These are phyloP conservation scores for Alviniconcha strummeri DNA, from an alignment of 2,888 invertebrate species.

Conservation along the genomic window DNA sequence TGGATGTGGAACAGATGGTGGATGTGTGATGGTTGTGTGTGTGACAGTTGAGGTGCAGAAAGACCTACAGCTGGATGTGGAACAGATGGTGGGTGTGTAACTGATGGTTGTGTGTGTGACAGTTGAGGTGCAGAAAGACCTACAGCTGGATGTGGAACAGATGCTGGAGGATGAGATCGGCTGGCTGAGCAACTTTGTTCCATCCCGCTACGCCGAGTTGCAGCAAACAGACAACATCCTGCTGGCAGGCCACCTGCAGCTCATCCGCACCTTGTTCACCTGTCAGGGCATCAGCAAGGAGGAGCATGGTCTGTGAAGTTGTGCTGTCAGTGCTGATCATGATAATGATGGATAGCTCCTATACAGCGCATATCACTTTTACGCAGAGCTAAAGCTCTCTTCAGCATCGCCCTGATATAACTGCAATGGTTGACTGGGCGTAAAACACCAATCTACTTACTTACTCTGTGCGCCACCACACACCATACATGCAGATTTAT, in stretches of 20 bases:
- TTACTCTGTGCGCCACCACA: too few species aligned
- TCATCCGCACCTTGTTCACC: constrained; percentile 72
- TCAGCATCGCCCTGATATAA: too few species aligned
- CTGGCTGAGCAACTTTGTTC: constrained; percentile 75
- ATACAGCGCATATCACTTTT: too few species aligned
- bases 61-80: constrained; percentile 67
- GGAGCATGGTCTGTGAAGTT: constrained; percentile 62
- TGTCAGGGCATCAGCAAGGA: constrained; percentile 73
- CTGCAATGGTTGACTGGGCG: too few species aligned
- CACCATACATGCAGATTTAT: too few species aligned
- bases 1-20: constrained; percentile 72
- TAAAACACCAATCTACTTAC: too few species aligned
- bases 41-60: constrained; percentile 66
- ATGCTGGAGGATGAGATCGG: constrained; percentile 75
- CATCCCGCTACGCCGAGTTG: constrained; percentile 64
- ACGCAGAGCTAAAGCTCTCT: too few species aligned
- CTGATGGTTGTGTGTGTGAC: constrained; percentile 25
- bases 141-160: constrained; percentile 68
- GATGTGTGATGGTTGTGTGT: constrained; percentile 55
- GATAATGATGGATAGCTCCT: too few species aligned
- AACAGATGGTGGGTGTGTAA: constrained; percentile 70
- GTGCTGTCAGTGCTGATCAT: background rate
- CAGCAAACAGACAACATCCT: constrained; percentile 73
- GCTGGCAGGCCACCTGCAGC: constrained; percentile 74
- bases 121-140: constrained; percentile 67